These are phyloP conservation scores for Semotilus atromaculatus DNA, from an alignment of 2,797 vertebrate genomes.

Conservation along the genomic window DNA sequence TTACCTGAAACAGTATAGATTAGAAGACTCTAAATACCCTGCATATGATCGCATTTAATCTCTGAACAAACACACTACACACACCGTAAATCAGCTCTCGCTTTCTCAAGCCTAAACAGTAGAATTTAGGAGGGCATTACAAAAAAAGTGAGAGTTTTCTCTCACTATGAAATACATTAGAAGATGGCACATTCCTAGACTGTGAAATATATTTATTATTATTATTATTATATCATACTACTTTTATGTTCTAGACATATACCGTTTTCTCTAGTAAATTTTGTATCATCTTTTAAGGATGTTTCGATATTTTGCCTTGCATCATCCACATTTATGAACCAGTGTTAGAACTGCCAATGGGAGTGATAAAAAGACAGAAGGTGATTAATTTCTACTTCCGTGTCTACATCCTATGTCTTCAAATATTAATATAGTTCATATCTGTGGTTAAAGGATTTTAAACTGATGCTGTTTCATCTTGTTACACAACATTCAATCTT, in stretches of 20 bases:
- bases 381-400: no score
- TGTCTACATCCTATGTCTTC: no score
- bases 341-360: neutral
- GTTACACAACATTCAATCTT: no score
- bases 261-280: neutral
- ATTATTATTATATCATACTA: neutral
- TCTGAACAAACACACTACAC: neutral
- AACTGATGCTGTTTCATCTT: no score
- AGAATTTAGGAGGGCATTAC: no score
- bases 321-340: neutral
- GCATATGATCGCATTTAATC: neutral
- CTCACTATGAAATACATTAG: neutral
- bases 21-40: neutral
- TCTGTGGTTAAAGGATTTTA: no score
- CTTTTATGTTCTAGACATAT: neutral
- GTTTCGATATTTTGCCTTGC: neutral
- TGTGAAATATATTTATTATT: neutral
- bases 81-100: neutral
- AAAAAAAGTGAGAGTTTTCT: neutral
- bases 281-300: neutral
- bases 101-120: neutral
- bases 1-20: slow-evolving; percentile 61
- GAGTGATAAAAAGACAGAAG: neutral
- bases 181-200: neutral
- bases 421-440: no score